Evolutionary conservation across 2,888 invertebrate species (phyloP).

Genomic region (Microctonus hyperodae): DNA sequence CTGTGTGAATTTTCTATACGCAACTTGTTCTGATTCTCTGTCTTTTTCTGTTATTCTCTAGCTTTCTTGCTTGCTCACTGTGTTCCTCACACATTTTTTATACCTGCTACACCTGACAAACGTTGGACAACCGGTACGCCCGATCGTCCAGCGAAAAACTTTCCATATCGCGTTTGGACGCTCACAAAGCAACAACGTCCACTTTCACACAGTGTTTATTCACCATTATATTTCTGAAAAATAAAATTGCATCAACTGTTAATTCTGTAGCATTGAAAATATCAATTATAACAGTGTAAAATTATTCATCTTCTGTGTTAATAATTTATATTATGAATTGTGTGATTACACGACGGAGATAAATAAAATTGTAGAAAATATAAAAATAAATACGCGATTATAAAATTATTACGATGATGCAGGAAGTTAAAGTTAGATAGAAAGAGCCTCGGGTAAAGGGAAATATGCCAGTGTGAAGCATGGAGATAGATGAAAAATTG

Average conservation of each 20-base stretch:
- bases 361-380: too few species aligned
- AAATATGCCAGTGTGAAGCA: neutral
- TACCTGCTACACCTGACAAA: neutral
- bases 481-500: slow-evolving; percentile 3
- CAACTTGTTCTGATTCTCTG: neutral
- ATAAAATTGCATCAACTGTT: neutral
- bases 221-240: neutral
- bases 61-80: too few species aligned
- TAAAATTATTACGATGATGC: slow-evolving; percentile 6
- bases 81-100: too few species aligned
- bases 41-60: too few species aligned
- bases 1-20: neutral
- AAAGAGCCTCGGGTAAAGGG: neutral
- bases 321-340: neutral
- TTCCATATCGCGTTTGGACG: slow-evolving; percentile 9
- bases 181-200: neutral
- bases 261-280: neutral
- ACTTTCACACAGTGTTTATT: neutral
- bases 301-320: neutral
- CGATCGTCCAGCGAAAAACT: slow-evolving; percentile 8
- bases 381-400: neutral
- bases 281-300: neutral
- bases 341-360: neutral
- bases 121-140: neutral
- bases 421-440: slow-evolving; percentile 17